Base-by-base conservation (phyloP, 2,797 vertebrate genomes). In the Coluber constrictor region DNA sequence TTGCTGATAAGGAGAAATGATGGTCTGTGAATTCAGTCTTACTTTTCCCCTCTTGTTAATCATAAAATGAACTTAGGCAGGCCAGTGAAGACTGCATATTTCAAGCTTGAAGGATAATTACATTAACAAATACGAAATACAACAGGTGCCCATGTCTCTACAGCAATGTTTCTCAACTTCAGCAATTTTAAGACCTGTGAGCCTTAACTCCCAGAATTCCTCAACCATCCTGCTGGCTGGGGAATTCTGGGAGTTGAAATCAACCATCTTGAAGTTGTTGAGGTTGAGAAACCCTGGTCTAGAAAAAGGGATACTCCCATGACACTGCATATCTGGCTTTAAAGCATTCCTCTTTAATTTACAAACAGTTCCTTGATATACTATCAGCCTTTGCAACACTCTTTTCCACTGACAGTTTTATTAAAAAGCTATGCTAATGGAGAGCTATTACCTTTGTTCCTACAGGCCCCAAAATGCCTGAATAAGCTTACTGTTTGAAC, bases 391-490 rank as follows among this genome's bases (percentile, higher is more conserved):
- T 86, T 83, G 70, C 79, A 93, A 89, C 23, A 13, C 66, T 86
- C 25, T 93, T 63, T 54, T 86, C 87, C 55, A 56, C 59, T 91
- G 93, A 83, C n/a, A 89, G 87, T 79, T 91, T 91, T 91, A 86
- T 63, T 63, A 63, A 89, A 93, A 91, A 29, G 32, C 18, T 47
- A 59, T 57, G 90, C 51, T 63, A 91, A 91, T 93, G 87, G 90
- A 63, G 56, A 91, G 57, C 66, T 88, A 83, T 91, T 91, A 91
- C 13, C 57, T 91, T 89, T 93, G 93, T 89, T 89, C 90, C 87
- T 91, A 93, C 93, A 93, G 59, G 93, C 29, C 86, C 32, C 90
- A 89, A 59, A 89, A 91, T 37, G 32, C 87, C 83, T 89, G 74
- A 93, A 86, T 74, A 89, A 60, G 57, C 87, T 87, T 89, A 74